Base-by-base conservation (phyloP, 64 coral and sea anemone genomes). In the Porites australiensis region DNA sequence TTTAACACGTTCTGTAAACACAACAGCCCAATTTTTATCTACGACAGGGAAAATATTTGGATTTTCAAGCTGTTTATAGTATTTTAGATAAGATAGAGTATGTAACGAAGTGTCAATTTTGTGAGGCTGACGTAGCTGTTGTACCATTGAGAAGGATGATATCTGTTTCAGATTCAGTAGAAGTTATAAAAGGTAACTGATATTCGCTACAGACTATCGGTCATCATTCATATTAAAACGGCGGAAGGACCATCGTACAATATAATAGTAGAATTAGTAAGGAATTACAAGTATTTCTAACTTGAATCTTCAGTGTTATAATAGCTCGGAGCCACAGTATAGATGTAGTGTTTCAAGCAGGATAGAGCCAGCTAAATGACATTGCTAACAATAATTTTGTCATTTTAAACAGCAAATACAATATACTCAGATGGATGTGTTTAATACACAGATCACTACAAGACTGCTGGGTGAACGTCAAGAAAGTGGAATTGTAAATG, bases 361-460 rank as follows among this genome's bases (percentile, higher is more conserved):
- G 54, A 57, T 57, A 5, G 12, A 57, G 54, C 54, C 54, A 76
- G 15, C 13, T 5, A 50, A 8, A 50, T 50, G 45, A 76, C 43
- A 19, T 44, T 45, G 45, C 47, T 47, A 6, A 48, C 16, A 50
- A 18, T 37, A 37, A 43, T 2, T 15, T 18, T 76, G 16, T 71
- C 43, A 27, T 76, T 76, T 37, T 8, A 50, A 48, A 16, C 19
- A 75, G n/a, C 46, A 45, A 52, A 76, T 49, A 20, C 15, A 44
- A 50, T 49, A 76, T 50, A 76, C 46, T 8, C 45, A n/a, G 73
- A 18, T 13, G 3, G 18, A 76, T 18, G 50, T 50, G 73, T 76
- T 76, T 50, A 76, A 76, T 47, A 76, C 73, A 50, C 73, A 76
- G 50, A 50, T n/a, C 15, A 76, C 73, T 80, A 60, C 77, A 16